Percentiles rank a stretch among this genome's conserved stretches.
phyloP scores from a whole-genome alignment of 2,888 invertebrate genomes.

The Drosophila demipolita region DNA sequence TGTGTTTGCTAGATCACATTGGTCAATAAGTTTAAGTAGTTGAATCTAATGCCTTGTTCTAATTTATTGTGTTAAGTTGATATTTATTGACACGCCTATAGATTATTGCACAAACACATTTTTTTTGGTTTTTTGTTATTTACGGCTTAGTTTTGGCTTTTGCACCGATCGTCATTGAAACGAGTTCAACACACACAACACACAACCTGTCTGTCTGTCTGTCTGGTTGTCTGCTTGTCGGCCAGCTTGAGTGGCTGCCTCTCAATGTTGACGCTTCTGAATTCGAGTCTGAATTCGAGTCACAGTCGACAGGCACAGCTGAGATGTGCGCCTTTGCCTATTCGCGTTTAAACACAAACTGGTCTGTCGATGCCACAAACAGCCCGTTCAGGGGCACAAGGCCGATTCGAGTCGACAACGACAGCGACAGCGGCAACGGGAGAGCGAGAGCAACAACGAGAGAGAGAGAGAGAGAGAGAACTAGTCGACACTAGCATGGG shows the following conservation, averaged over 20 bases:
- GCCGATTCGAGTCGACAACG: conserved; percentile 15
- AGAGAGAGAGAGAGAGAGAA: conserved; percentile 31
- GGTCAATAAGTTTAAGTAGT: neutral
- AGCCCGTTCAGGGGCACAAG: conserved; percentile 47
- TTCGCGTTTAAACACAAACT: conserved; percentile 85
- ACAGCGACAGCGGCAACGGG: conserved; percentile 13
- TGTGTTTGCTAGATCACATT: conserved; percentile 9
- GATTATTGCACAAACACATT: conserved; percentile 34
- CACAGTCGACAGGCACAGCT: conserved; percentile 41
- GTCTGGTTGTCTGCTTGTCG: conserved; percentile 1
- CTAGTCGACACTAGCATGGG: conserved; percentile 30
- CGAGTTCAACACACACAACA: conserved; percentile 62
- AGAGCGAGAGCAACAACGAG: conserved; percentile 25
- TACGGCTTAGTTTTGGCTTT: conserved; percentile 15
- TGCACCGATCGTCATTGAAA: conserved; percentile 57
- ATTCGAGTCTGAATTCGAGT: conserved; percentile 34
- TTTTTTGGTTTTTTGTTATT: conserved; percentile 20
- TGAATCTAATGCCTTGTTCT: neutral
- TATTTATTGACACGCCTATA: conserved; percentile 14
- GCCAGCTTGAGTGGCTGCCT: conserved; percentile 10
- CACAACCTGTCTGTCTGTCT: conserved; percentile 7
- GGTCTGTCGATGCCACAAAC: conserved; percentile 67
- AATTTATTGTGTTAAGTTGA: neutral
- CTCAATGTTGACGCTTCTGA: conserved; percentile 26
- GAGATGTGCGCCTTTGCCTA: conserved; percentile 83